Conservation (phyloP, 2,113 vertebrate genomes). For the Tupaia chinensis region DNA sequence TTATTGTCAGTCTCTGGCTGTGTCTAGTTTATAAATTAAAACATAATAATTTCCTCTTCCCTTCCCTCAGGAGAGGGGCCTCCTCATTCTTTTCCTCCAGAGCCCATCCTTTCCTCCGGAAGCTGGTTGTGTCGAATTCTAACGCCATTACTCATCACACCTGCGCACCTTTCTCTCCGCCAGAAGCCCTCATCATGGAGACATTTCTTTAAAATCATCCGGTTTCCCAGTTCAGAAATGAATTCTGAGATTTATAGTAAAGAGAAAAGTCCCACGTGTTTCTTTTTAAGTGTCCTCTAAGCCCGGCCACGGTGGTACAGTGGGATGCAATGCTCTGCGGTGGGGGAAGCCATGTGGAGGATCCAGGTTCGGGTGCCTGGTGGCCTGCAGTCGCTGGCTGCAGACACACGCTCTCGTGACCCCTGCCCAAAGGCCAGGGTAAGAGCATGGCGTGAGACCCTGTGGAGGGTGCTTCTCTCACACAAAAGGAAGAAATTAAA, state of each 20-base stretch:
- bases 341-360: too few species aligned
- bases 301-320: too few species aligned
- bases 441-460: too few species aligned
- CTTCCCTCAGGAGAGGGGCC: neutral
- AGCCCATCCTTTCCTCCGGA: neutral
- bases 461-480: too few species aligned
- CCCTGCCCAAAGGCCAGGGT: too few species aligned
- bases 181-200: neutral
- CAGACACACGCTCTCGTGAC: too few species aligned
- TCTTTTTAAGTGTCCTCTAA: neutral
- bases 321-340: too few species aligned
- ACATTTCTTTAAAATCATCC: neutral
- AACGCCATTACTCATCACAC: neutral
- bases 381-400: too few species aligned
- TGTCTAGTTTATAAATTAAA: too few species aligned
- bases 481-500: too few species aligned
- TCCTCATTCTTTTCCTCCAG: rapidly evolving
- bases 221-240: neutral
- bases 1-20: too few species aligned
- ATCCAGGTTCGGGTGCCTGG: too few species aligned
- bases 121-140: neutral
- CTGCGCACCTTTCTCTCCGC: neutral
- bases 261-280: neutral
- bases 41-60: neutral
- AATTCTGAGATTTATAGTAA: neutral